Conservation (phyloP, 2,797 vertebrate species). For the Anabas testudineus region DNA sequence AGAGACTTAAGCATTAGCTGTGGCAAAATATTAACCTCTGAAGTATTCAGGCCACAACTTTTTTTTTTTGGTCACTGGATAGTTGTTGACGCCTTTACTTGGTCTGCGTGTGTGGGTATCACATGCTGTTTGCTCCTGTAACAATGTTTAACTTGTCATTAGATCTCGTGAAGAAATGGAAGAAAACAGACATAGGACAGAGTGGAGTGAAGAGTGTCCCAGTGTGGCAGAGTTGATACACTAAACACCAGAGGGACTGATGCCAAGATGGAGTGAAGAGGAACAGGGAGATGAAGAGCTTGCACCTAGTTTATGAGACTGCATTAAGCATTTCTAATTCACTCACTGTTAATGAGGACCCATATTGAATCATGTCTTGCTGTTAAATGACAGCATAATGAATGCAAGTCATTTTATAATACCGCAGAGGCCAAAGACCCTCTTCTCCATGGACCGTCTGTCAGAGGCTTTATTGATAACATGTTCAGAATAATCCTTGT, state of each 20-base stretch:
- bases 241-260: conserved; percentile 19
- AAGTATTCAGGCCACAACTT: conserved; percentile 28
- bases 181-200: conserved; percentile 6
- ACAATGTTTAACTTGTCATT: conserved; percentile 37
- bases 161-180: background rate
- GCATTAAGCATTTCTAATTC: conserved; percentile 55
- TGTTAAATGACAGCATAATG: conserved; percentile 70
- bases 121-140: conserved; percentile 2
- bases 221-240: conserved; percentile 12
- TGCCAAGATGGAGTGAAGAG: conserved; percentile 28
- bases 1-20: conserved; percentile 15
- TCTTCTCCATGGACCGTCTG: conserved; percentile 54
- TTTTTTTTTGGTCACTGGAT: conserved; percentile 6
- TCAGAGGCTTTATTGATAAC: conserved; percentile 53
- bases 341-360: conserved; percentile 54
- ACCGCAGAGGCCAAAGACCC: conserved; percentile 50
- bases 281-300: conserved; percentile 25
- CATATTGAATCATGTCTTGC: conserved; percentile 59
- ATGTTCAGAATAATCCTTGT: background rate
- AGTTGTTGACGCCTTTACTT: conserved; percentile 14
- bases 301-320: conserved; percentile 42
- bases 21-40: conserved; percentile 21
- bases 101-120: background rate
- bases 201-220: conserved; percentile 11
- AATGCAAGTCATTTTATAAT: conserved; percentile 76